Evolutionary conservation across 2,797 vertebrate genomes (phyloP), one percentile per base, ranked within the genome.

Genomic region (Loris lydekkerianus): DNA sequence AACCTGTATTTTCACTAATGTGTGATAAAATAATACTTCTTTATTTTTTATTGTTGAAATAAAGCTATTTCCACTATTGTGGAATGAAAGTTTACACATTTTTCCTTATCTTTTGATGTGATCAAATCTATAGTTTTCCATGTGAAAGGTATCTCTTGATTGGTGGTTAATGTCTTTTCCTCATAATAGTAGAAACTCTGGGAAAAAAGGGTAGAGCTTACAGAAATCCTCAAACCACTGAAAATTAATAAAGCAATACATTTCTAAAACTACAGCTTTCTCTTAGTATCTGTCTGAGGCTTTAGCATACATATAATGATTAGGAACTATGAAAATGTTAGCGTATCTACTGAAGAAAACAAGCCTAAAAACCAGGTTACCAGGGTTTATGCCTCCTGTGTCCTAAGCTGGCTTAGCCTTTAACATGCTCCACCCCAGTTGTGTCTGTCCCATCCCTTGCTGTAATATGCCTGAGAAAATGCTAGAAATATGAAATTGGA

Each of bases 31-130:
- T 69, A 20, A 7, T 34, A 69, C n/a, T 67, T 67, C 31, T 67
- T n/a, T 69, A n/a, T 69, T 69, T n/a, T 8, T 69, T 34, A 0
- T 34, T 34, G 17, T 31, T 69, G 65, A 69, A 69, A 69, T 69
- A 69, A 34, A 69, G 31, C 65, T 69, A 69, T 86, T 96, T 77
- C 77, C 75, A 92, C 73, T 76, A 73, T 58, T 92, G 63, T 73
- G 20, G 18, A 92, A 81, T 96, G 61, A 80, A 93, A 76, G 17
- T 96, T 91, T 73, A 75, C 29, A 46, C 29, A 78, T 8, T 6
- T 81, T 95, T 78, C 87, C 90, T 91, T 83, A 86, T 3, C 25
- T 70, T 86, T 92, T 83, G 46, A 72, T 82, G 34, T 91, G 29
- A 88, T 73, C 21, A 69, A 93, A 86, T 87, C 29, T 73, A 10